phyloP scores from a whole-genome alignment of 2,888 invertebrate species.

The Synanthedon formicaeformis region DNA sequence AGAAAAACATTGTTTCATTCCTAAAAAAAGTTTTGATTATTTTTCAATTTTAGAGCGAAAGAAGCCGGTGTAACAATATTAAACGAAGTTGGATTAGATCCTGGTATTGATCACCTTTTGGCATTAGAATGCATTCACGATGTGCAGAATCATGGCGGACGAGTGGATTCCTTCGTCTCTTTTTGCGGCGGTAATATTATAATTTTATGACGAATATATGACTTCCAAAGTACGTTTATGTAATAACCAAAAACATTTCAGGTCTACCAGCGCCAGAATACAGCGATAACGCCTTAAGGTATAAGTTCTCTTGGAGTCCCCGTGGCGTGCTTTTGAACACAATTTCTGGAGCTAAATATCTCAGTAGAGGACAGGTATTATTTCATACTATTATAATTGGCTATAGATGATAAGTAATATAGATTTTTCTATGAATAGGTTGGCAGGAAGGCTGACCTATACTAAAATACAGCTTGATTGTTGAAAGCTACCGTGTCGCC shows the following conservation, averaged over 20 bases:
- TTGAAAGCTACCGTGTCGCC: too few relatives aligned
- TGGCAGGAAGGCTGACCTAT: too few relatives aligned
- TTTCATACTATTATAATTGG: not conserved
- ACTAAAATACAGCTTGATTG: too few relatives aligned
- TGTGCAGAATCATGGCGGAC: slow-evolving; percentile 88
- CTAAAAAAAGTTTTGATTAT: not conserved
- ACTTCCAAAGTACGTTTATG: not conserved
- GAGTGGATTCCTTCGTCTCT: slow-evolving; percentile 93
- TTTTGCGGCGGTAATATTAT: slow-evolving; percentile 84
- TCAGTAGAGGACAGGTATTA: slow-evolving; percentile 80
- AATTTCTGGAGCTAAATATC: slow-evolving; percentile 88
- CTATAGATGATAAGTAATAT: too few relatives aligned
- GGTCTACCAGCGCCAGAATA: slow-evolving; percentile 97
- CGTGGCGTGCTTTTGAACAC: slow-evolving; percentile 92
- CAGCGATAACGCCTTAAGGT: slow-evolving; percentile 89
- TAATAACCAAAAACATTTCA: slow-evolving; percentile 14
- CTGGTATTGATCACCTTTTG: slow-evolving; percentile 97
- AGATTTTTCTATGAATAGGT: too few relatives aligned
- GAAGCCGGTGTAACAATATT: slow-evolving; percentile 92
- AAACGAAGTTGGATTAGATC: slow-evolving; percentile 97
- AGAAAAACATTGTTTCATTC: not conserved
- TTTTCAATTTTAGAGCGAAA: slow-evolving; percentile 74
- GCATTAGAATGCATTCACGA: slow-evolving; percentile 98
- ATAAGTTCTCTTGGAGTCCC: slow-evolving; percentile 98
- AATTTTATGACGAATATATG: not conserved